phyloP scores from a whole-genome alignment of 2,797 vertebrate species.

The Argyrosomus regius region DNA sequence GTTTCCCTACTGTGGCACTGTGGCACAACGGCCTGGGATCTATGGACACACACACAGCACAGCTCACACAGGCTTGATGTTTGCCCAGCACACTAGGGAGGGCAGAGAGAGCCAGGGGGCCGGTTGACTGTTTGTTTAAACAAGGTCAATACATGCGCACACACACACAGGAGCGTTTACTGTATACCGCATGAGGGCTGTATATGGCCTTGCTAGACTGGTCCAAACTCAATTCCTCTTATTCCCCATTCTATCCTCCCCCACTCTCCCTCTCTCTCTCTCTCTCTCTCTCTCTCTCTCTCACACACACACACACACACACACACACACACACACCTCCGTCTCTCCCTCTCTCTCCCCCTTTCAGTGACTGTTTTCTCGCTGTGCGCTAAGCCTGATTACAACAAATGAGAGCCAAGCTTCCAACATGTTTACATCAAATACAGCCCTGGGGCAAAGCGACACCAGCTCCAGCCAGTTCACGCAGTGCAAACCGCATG shows the following conservation, averaged over 20 bases:
- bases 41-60: constrained; percentile 53
- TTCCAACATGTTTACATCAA: constrained; percentile 80
- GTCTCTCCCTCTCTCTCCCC: constrained; percentile 5
- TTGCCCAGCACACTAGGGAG: constrained; percentile 82
- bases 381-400: constrained; percentile 71
- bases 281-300: constrained; percentile 1
- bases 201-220: constrained; percentile 80
- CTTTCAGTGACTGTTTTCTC: constrained; percentile 55
- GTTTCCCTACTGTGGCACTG: constrained; percentile 65
- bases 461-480: constrained; percentile 60
- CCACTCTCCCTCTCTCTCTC: constrained; percentile 32
- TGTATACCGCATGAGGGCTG: constrained; percentile 79
- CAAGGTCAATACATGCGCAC: constrained; percentile 81
- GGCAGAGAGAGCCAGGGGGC: constrained; percentile 82
- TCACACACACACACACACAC: constrained; percentile 3
- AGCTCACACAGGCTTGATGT: constrained; percentile 75
- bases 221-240: constrained; percentile 64
- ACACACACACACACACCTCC: constrained; percentile 15
- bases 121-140: constrained; percentile 86
- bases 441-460: constrained; percentile 74
- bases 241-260: constrained; percentile 59
- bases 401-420: constrained; percentile 73
- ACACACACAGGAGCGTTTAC: constrained; percentile 67
- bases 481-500: constrained; percentile 57
- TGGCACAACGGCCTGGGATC: constrained; percentile 62